Evolutionary conservation across 2,888 invertebrate genomes (phyloP).

Genomic region (Papilio protenor): DNA sequence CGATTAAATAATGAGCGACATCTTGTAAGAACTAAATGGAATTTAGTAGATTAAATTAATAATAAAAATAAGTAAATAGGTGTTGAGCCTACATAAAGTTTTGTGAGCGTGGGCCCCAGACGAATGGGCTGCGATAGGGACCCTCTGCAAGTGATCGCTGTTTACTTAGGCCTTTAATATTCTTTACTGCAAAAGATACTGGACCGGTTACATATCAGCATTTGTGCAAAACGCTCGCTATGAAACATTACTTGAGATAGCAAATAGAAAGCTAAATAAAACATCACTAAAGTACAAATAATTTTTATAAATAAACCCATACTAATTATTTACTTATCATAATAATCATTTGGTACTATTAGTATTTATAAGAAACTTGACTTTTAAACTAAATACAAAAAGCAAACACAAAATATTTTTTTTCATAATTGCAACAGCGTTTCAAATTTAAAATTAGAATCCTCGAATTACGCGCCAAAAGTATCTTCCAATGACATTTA

Average conservation of each 20-base stretch:
- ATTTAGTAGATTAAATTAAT: not conserved
- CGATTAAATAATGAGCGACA: not conserved
- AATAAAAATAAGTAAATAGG: conserved; percentile 31
- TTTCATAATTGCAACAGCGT: conserved; percentile 1
- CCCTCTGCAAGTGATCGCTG: conserved; percentile 25
- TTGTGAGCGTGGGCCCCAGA: conserved; percentile 37
- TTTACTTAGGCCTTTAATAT: conserved; percentile 42
- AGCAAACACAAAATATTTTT: not conserved
- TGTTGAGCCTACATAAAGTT: conserved; percentile 30
- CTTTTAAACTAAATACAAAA: too few species aligned
- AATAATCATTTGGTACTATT: too few species aligned
- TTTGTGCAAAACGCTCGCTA: not conserved
- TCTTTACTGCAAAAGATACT: conserved; percentile 40
- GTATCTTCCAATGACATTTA: conserved; percentile 21
- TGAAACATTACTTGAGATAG: conserved; percentile 12
- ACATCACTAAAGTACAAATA: not conserved
- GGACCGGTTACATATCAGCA: conserved; percentile 33
- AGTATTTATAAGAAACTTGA: too few species aligned
- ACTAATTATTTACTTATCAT: not conserved
- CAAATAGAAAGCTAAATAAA: not conserved
- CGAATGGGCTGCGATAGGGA: conserved; percentile 32
- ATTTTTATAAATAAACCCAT: not conserved
- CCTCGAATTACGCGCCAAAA: conserved; percentile 24
- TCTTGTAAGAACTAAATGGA: not conserved
- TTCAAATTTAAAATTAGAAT: conserved; percentile 2